Percentiles rank a stretch among this genome's conserved stretches.
These are phyloP conservation scores for Eristalis intricaria DNA, from an alignment of 2,888 invertebrate species.

Conservation along the genomic window DNA sequence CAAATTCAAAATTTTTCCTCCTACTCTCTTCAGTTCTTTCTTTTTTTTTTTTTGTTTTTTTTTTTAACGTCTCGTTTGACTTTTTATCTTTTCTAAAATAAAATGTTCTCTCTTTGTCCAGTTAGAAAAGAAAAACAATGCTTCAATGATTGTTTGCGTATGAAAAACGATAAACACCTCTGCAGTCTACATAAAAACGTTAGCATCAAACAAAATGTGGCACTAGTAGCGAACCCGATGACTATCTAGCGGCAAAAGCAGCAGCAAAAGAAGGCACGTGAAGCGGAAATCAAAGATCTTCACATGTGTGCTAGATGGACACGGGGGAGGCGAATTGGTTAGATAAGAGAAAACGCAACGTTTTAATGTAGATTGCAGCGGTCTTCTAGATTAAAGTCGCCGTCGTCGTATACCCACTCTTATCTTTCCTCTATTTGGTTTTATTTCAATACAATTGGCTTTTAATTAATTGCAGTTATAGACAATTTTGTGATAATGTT, in stretches of 20 bases:
- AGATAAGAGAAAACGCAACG: background rate
- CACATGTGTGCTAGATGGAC: constrained; percentile 21
- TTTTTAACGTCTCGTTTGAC: constrained; percentile 13
- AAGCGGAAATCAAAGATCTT: background rate
- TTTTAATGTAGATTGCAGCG: constrained; percentile 70
- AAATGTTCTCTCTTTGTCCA: constrained; percentile 38
- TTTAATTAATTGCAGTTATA: constrained; percentile 66
- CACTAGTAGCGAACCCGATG: background rate
- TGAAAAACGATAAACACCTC: constrained; percentile 37
- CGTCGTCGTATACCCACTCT: constrained; percentile 2
- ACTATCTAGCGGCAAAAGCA: background rate
- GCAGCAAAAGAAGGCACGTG: background rate
- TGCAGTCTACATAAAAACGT: constrained; percentile 66
- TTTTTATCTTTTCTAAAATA: background rate
- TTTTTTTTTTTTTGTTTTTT: constrained; percentile 73
- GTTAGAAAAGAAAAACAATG: constrained; percentile 44
- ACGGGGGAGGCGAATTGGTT: background rate
- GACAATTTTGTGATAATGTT: constrained; percentile 69
- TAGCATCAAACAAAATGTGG: background rate
- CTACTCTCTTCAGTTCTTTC: constrained; percentile 64
- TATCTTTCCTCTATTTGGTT: constrained; percentile 62
- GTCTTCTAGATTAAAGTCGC: constrained; percentile 45
- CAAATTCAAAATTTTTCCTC: constrained; percentile 74
- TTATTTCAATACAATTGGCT: constrained; percentile 65
- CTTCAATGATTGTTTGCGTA: constrained; percentile 58